Conservation (phyloP, 2,797 vertebrate genomes). For the Siniperca scherzeri region DNA sequence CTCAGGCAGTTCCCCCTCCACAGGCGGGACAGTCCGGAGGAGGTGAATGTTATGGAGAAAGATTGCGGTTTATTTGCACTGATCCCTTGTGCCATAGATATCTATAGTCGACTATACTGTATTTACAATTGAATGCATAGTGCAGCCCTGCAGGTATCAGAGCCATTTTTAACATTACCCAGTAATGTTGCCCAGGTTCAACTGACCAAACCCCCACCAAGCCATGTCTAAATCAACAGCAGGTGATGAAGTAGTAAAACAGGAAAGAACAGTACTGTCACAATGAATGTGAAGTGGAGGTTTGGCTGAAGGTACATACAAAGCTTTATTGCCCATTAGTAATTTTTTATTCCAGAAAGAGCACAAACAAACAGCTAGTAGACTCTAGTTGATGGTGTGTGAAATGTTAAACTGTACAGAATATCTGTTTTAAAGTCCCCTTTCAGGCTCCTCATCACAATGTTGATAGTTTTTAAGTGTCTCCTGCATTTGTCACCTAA, state of each 20-base stretch:
- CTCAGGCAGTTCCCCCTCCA: slow-evolving; percentile 46
- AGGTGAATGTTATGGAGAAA: slow-evolving; percentile 36
- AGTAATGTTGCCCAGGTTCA: slow-evolving; percentile 17
- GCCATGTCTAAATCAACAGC: slow-evolving; percentile 47
- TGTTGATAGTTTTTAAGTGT: background rate
- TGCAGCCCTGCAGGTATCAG: slow-evolving; percentile 41
- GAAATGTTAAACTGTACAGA: background rate
- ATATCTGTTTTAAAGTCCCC: background rate
- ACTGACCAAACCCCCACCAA: slow-evolving; percentile 26
- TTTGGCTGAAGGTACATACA: background rate
- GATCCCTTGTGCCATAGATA: slow-evolving; percentile 69
- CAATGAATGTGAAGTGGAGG: background rate
- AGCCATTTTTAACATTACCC: slow-evolving; percentile 27
- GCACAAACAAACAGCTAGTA: slow-evolving; percentile 39
- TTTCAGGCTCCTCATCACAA: background rate
- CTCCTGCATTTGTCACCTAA: slow-evolving; percentile 1
- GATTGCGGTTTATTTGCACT: slow-evolving; percentile 72
- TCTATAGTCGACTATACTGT: slow-evolving; percentile 38
- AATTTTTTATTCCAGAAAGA: slow-evolving; percentile 26
- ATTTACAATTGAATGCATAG: slow-evolving; percentile 30
- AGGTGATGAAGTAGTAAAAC: background rate
- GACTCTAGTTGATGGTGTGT: background rate
- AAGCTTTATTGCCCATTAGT: background rate
- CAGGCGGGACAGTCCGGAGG: slow-evolving; percentile 21
- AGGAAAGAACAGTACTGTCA: slow-evolving; percentile 1